phyloP scores from a whole-genome alignment of 1,140 invertebrate species.

The Ceratoteleas bidentatus region DNA sequence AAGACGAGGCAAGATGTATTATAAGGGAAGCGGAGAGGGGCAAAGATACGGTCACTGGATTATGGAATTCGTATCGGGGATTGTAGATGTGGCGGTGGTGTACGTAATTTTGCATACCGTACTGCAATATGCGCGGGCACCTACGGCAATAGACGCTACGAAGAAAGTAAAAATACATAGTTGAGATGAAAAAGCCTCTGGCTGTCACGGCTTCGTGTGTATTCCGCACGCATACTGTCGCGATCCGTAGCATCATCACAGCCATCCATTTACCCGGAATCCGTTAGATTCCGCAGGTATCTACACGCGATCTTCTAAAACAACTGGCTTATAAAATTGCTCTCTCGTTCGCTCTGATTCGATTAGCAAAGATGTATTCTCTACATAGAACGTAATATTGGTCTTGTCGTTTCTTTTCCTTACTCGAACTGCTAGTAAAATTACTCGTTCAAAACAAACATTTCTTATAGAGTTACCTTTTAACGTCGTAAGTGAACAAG shows the following conservation, averaged over 20 bases:
- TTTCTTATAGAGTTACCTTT: too few relatives aligned
- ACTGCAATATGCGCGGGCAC: conserved; percentile 42
- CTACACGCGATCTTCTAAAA: conserved; percentile 50
- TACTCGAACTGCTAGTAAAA: too few relatives aligned
- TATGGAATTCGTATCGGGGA: conserved; percentile 77
- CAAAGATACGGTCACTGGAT: conserved; percentile 74
- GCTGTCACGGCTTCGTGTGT: conserved; percentile 71
- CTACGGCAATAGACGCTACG: conserved; percentile 48
- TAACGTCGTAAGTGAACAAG: too few relatives aligned
- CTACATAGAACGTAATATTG: too few relatives aligned
- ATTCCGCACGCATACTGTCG: conserved; percentile 66
- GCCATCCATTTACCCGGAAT: conserved; percentile 41
- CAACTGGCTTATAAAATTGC: conserved; percentile 52
- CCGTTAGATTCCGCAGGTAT: conserved; percentile 72
- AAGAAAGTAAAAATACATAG: conserved; percentile 67
- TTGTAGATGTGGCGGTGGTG: conserved; percentile 70
- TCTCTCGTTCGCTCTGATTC: background rate
- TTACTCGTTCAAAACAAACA: too few relatives aligned
- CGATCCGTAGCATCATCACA: conserved; percentile 60
- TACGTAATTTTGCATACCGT: conserved; percentile 70
- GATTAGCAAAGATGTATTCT: too few relatives aligned
- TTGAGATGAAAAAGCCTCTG: conserved; percentile 69
- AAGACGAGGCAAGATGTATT: conserved; percentile 48
- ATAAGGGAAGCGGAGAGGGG: conserved; percentile 28
- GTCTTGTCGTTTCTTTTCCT: too few relatives aligned